Evolutionary conservation across 35 echinoderm and acorn worm genomes (phyloP).

Genomic region (Apostichopus californicus): DNA sequence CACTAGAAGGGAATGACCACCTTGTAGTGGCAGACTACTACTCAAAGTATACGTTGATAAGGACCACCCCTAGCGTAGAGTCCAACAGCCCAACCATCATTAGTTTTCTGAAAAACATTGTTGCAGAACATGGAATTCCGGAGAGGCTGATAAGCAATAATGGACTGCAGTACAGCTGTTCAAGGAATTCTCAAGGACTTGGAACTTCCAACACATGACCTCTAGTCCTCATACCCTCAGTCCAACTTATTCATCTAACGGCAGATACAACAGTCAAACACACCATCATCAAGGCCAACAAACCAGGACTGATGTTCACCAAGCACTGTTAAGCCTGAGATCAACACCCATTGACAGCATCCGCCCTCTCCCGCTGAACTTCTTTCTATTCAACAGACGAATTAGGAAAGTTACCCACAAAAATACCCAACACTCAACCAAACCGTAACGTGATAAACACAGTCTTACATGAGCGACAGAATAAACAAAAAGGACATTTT

Average conservation of each 20-base stretch:
- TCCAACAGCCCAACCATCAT: constrained; percentile 55
- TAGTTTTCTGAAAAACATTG: constrained; percentile 48
- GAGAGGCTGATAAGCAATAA: constrained; percentile 78
- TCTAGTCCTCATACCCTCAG: constrained; percentile 71
- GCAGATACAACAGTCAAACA: constrained; percentile 47
- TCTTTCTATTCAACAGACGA: constrained; percentile 29
- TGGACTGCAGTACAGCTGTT: constrained; percentile 61
- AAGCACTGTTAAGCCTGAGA: constrained; percentile 2
- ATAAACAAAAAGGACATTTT: constrained; percentile 52
- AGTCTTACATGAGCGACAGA: constrained; percentile 15
- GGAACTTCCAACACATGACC: constrained; percentile 56
- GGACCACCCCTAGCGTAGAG: constrained; percentile 24
- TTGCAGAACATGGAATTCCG: constrained; percentile 73
- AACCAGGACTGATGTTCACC: constrained; percentile 17
- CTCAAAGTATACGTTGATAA: constrained; percentile 60
- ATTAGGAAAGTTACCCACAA: constrained; percentile 53
- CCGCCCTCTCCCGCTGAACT: constrained; percentile 27
- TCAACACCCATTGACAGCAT: constrained; percentile 55
- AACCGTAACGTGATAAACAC: constrained; percentile 32
- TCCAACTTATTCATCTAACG: constrained; percentile 63
- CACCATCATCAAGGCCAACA: constrained; percentile 47
- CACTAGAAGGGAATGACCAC: constrained; percentile 53
- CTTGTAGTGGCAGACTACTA: constrained; percentile 71
- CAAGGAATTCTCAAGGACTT: constrained; percentile 53
- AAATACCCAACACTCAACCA: neutral